Percentiles rank a stretch among this genome's conserved stretches.
phyloP scores from a whole-genome alignment of 2,113 vertebrate genomes.

The Melanotaenia duboulayi region DNA sequence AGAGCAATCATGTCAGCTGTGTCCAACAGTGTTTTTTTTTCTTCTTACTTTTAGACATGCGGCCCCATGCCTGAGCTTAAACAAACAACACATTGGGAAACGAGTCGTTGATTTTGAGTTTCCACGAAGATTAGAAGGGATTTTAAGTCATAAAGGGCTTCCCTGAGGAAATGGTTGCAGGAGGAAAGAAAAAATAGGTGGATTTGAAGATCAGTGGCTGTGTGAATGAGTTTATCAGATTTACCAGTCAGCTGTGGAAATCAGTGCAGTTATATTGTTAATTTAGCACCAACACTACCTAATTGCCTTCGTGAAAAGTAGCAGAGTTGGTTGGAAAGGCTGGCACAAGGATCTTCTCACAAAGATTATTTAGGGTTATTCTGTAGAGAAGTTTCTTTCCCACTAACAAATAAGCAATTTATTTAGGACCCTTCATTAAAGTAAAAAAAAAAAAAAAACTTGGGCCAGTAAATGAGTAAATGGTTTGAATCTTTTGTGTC shows the following conservation, averaged over 20 bases:
- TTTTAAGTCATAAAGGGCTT: slow-evolving; percentile 73
- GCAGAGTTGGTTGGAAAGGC: slow-evolving; percentile 19
- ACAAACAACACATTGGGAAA: slow-evolving; percentile 74
- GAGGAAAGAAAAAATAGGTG: slow-evolving; percentile 39
- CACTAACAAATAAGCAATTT: neutral
- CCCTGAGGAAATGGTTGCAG: slow-evolving; percentile 39
- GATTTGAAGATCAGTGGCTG: slow-evolving; percentile 63
- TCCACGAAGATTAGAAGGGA: slow-evolving; percentile 79
- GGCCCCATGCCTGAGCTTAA: slow-evolving; percentile 54
- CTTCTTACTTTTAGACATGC: slow-evolving; percentile 26
- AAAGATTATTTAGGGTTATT: slow-evolving; percentile 28
- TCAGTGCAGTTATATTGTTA: slow-evolving; percentile 36
- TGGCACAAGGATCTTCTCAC: slow-evolving; percentile 16
- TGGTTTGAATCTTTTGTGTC: no score
- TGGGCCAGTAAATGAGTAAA: neutral
- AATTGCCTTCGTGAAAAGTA: slow-evolving; percentile 32
- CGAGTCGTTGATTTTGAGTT: slow-evolving; percentile 70
- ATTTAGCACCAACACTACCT: slow-evolving; percentile 37
- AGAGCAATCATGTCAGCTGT: slow-evolving; percentile 29
- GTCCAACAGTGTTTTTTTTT: slow-evolving; percentile 3
- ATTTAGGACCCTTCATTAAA: no score
- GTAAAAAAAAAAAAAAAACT: neutral
- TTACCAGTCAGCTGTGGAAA: slow-evolving; percentile 52
- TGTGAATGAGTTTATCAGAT: slow-evolving; percentile 66
- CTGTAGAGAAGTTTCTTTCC: slow-evolving; percentile 13